These are phyloP conservation scores for Oryzias dopingdopingensis DNA, from an alignment of 2,797 vertebrate genomes.

Conservation along the genomic window DNA sequence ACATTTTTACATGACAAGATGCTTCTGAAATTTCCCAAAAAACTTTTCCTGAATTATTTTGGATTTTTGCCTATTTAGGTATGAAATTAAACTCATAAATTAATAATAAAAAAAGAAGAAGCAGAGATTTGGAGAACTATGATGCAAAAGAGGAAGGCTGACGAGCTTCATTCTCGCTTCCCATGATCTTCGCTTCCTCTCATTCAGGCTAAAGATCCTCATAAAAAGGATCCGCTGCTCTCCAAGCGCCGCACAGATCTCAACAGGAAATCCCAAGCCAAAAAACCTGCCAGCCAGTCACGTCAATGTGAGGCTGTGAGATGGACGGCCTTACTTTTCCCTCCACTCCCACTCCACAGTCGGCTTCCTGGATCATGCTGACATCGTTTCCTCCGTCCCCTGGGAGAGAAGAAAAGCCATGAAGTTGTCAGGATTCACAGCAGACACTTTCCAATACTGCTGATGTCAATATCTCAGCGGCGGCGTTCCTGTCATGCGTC, in stretches of 20 bases:
- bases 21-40: no score
- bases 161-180: conserved; percentile 37
- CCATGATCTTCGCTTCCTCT: conserved; percentile 50
- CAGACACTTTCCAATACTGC: conserved; percentile 29
- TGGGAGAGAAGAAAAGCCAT: conserved; percentile 73
- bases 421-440: conserved; percentile 64
- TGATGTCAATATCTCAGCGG: background rate
- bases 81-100: no score
- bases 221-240: conserved; percentile 62
- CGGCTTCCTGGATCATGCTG: conserved; percentile 99
- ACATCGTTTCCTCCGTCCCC: conserved; percentile 98
- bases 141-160: background rate
- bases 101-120: background rate
- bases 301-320: conserved; percentile 37
- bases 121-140: background rate
- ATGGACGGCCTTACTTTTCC: conserved; percentile 89
- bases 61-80: no score
- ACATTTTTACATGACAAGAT: no score
- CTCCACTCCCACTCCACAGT: conserved; percentile 97
- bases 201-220: conserved; percentile 41
- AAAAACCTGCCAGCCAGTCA: conserved; percentile 37
- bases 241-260: conserved; percentile 56
- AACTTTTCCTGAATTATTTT: no score
- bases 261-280: conserved; percentile 63
- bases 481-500: conserved; percentile 32